Evolutionary conservation across 64 coral and sea anemone species (phyloP), one percentile per base, ranked within the genome.

Genomic region (Pachyseris speciosa): DNA sequence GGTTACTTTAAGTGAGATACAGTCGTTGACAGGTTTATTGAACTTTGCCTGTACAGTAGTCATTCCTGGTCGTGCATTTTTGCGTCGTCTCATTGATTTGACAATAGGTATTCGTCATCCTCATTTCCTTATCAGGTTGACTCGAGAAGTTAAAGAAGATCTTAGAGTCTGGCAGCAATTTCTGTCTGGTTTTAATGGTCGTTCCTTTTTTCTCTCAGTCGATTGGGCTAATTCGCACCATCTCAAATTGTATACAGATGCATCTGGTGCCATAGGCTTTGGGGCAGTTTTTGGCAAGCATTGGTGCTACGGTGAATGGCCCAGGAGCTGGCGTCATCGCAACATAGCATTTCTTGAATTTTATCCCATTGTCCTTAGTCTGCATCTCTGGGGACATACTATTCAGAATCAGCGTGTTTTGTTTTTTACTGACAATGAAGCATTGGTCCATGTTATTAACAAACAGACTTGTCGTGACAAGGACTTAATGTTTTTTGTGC

Each of bases 371-470:
- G 58, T 61, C 58, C 58, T 61, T 61, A 61, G 58, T 61, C 22
- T 61, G 58, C 9, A 25, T 61, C 58, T 61, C n/a, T 61, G 58
- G 20, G 58, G 58, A 25, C 20, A 61, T 61, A 61, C 58, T 61
- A 61, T 87, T 38, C 25, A 57, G 31, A 87, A 80, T 51, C 72
- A 74, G 3, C 68, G 84, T 55, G 65, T 80, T 41, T 68, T 86
- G 27, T 92, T 92, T 84, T 92, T 84, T 73, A 92, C 89, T 32
- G 89, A 92, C 47, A 92, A 84, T 48, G 75, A 43, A 42, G 88
- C 63, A 63, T 83, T 91, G 28, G 88, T 83, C 26, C 64, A 83
- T 69, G 64, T 85, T 44, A 72, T 92, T 39, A 92, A 84, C 57
- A 84, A 60, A 70, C 49, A 68, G 32, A 33, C 64, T 34, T 91